Base-by-base conservation (phyloP, 2,113 vertebrate species). In the Poecilia latipinna region DNA sequence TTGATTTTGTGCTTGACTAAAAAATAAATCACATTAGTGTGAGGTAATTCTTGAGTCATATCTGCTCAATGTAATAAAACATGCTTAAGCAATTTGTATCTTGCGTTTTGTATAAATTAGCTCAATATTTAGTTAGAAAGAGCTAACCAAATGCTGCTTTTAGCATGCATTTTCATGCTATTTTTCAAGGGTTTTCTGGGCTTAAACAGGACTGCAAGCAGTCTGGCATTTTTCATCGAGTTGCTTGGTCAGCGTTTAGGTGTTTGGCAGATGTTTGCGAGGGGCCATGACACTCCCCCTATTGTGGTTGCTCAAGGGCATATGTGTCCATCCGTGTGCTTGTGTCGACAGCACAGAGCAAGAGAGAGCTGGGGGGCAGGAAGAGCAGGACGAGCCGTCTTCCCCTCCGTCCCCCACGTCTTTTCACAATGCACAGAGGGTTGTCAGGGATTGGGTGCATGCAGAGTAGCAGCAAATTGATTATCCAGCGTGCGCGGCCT, bases 381-480 rank as follows among this genome's bases (percentile, higher is more conserved):
- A 82, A 88, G 64, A 75, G 73, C 78, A 91, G 82, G 78, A 79
- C 85, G 39, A 84, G 65, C 68, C 2, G 5, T 68, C 68, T 26
- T 51, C 44, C 44, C 61, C 70, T 44, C n/a, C n/a, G n/a, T 39
- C n/a, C 26, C 44, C 54, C 44, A 24, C 5, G 24, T 57, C 70
- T 68, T 61, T 80, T 79, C 71, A 70, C 72, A 70, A 86, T 85
- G 84, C 84, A 80, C 66, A 44, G 80, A 74, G 70, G 75, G 65
- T 78, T 80, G 80, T 87, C 69, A 72, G 70, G 74, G 87, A 85
- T 79, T 62, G 77, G 64, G n/a, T 70, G 79, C 82, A 71, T 84
- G 81, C 68, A 84, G 73, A 85, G 86, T 72, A 80, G 82, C 69
- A 77, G 86, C 76, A 83, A 89, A 91, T 88, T 90, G 88, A 90